phyloP scores from a whole-genome alignment of 2,113 vertebrate species.

The Suricata suricatta region DNA sequence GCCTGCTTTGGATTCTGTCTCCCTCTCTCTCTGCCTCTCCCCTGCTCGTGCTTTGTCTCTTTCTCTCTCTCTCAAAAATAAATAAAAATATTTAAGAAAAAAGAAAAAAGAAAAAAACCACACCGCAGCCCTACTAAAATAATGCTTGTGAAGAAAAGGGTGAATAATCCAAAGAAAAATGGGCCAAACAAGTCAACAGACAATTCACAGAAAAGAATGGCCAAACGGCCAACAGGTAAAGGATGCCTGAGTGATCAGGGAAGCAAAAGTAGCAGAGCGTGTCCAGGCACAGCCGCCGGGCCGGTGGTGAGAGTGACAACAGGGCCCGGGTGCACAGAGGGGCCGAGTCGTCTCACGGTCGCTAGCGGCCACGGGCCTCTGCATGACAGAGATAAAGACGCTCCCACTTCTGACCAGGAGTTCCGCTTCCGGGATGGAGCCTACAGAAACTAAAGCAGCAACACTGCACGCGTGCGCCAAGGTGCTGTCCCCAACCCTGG shows the following conservation, averaged over 20 bases:
- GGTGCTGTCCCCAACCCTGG: not conserved
- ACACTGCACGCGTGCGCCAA: fast-evolving
- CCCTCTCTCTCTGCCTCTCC: too few species aligned
- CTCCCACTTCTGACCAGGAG: too few species aligned
- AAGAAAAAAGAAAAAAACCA: not conserved
- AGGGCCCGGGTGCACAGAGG: too few species aligned
- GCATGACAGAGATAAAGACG: fast-evolving
- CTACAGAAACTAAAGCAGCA: not conserved
- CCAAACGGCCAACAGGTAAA: not conserved
- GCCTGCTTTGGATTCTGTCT: too few species aligned
- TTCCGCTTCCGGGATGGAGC: not conserved
- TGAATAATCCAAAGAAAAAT: not conserved
- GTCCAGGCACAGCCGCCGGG: not conserved
- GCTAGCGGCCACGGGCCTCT: fast-evolving
- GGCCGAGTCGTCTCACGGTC: not conserved
- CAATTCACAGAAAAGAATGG: not conserved
- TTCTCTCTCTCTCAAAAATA: too few species aligned
- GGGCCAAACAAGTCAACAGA: not conserved
- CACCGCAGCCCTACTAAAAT: not conserved
- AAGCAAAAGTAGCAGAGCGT: too few species aligned
- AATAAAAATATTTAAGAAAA: too few species aligned
- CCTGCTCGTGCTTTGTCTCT: too few species aligned
- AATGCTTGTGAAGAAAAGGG: not conserved
- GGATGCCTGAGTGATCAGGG: not conserved
- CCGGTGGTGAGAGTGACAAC: fast-evolving